phyloP scores from a whole-genome alignment of 1,140 invertebrate species.

The Pogonomyrmex californicus region DNA sequence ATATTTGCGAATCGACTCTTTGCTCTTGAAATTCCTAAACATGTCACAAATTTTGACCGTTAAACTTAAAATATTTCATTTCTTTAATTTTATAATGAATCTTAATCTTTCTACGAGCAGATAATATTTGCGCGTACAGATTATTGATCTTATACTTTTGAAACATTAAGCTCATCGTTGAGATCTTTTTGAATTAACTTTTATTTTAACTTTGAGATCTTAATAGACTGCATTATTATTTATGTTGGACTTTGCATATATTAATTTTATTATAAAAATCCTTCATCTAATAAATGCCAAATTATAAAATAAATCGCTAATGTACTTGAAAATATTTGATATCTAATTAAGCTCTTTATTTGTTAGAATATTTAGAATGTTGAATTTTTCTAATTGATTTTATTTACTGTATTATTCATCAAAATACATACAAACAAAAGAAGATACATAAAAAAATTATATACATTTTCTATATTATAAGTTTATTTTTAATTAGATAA shows the following conservation, averaged over 20 bases:
- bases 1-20: constrained; percentile 15
- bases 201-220: constrained; percentile 13
- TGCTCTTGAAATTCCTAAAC: not conserved
- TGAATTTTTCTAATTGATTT: not conserved
- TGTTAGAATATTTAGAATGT: not conserved
- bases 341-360: not conserved
- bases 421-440: not conserved
- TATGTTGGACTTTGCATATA: not conserved
- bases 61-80: not conserved
- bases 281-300: not conserved
- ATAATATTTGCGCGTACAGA: not conserved
- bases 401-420: not conserved
- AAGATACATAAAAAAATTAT: not conserved
- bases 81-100: not conserved
- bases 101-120: not conserved
- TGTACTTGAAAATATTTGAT: not conserved
- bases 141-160: not conserved
- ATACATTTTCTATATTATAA: not conserved
- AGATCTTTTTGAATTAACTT: not conserved
- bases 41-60: not conserved
- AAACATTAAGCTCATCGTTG: not conserved
- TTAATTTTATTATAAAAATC: not conserved
- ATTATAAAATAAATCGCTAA: not conserved
- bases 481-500: not conserved
- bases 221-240: not conserved